Conservation (phyloP, 2,888 invertebrate species). For the Cataglyphis cursor region DNA sequence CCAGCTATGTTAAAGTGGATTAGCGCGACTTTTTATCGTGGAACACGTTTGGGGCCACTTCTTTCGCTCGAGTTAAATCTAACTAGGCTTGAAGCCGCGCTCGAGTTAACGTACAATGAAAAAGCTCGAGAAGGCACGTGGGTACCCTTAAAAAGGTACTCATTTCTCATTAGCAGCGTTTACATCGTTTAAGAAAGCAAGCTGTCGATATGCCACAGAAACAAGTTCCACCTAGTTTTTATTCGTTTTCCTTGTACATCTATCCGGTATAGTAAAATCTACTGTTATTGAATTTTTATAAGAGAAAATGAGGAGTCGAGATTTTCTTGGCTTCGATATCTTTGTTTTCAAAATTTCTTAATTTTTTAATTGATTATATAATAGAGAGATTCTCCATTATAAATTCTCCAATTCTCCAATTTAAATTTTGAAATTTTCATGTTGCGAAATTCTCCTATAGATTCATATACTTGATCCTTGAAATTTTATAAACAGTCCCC, state of each 20-base stretch:
- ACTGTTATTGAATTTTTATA: neutral
- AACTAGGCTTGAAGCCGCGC: constrained; percentile 55
- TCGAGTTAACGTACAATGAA: constrained; percentile 59
- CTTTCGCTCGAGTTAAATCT: constrained; percentile 17
- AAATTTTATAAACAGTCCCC: neutral
- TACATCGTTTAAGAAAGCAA: constrained; percentile 51
- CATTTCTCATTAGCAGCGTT: constrained; percentile 67
- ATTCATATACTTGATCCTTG: neutral
- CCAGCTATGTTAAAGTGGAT: neutral
- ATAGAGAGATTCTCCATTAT: neutral
- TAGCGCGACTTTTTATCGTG: constrained; percentile 8
- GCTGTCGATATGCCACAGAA: neutral
- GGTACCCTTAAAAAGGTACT: constrained; percentile 54
- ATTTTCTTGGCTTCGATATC: neutral
- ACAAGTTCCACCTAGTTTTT: neutral
- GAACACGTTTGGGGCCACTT: neutral
- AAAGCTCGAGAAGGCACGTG: constrained; percentile 59
- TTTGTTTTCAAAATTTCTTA: constrained; percentile 3
- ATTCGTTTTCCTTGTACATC: neutral
- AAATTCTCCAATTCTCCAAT: neutral
- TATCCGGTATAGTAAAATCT: neutral
- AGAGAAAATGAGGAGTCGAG: neutral
- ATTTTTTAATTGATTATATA: neutral
- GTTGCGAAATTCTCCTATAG: neutral
- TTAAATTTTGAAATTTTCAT: neutral